Conservation (phyloP, 2,797 vertebrate genomes). For the Clamator glandarius region DNA sequence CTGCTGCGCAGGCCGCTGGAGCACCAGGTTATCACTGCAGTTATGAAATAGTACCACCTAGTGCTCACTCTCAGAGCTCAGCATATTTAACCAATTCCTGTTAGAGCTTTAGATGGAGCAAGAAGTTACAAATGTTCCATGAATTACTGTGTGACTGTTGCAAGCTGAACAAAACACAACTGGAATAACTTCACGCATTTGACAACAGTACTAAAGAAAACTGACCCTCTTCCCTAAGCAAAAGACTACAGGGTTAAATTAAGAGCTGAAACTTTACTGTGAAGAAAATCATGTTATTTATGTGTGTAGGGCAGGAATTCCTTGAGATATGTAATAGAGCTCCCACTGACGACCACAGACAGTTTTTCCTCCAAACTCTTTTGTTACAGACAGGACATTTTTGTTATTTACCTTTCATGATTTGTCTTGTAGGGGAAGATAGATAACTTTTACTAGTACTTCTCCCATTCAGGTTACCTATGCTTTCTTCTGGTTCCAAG, state of each 20-base stretch:
- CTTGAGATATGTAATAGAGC: neutral
- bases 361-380: neutral
- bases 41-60: constrained; percentile 55
- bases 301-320: accelerated
- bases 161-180: neutral
- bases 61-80: neutral
- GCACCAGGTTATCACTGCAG: neutral
- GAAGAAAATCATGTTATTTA: neutral
- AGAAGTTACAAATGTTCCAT: neutral
- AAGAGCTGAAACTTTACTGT: neutral
- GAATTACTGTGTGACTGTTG: neutral
- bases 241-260: neutral
- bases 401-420: neutral
- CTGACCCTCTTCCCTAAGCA: accelerated
- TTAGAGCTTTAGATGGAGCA: neutral
- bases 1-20: neutral
- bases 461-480: neutral
- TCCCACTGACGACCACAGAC: neutral
- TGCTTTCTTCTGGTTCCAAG: neutral
- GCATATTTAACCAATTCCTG: neutral
- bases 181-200: neutral
- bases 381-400: neutral
- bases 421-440: neutral
- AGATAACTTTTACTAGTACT: neutral
- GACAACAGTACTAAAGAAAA: neutral